phyloP scores from a whole-genome alignment of 2,888 invertebrate genomes.

The Platycnemis pennipes region DNA sequence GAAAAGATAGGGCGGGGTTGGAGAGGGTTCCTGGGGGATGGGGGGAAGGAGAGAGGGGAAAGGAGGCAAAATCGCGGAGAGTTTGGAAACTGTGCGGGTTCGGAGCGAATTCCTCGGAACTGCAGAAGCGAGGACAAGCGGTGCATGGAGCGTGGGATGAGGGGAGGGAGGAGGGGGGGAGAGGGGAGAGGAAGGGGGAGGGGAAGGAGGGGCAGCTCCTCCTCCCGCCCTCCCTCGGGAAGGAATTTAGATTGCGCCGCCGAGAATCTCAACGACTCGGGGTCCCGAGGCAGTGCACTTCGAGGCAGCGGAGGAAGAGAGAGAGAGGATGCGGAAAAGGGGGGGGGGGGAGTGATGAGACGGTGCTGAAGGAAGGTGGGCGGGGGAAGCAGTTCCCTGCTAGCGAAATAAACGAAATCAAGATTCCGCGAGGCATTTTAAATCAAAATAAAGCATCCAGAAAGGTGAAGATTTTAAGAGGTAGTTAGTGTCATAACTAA shows the following conservation, averaged over 20 bases:
- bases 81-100: not conserved
- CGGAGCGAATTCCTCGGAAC: not conserved
- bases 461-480: no score
- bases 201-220: not conserved
- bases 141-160: not conserved
- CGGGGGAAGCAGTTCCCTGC: no score
- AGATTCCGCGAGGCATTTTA: no score
- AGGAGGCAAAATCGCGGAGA: not conserved
- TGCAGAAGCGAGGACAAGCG: not conserved
- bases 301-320: not conserved
- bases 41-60: not conserved
- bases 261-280: conserved; percentile 63
- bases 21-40: no score
- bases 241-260: conserved; percentile 66
- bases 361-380: not conserved
- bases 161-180: not conserved
- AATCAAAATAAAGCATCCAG: no score
- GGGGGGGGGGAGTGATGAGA: not conserved
- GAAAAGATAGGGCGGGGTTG: no score
- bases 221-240: conserved; percentile 34
- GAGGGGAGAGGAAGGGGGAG: not conserved
- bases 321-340: not conserved
- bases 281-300: conserved; percentile 53
- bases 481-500: no score
- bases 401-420: no score